Base-by-base conservation (phyloP, 2,888 invertebrate species). In the Lepas anatifera region DNA sequence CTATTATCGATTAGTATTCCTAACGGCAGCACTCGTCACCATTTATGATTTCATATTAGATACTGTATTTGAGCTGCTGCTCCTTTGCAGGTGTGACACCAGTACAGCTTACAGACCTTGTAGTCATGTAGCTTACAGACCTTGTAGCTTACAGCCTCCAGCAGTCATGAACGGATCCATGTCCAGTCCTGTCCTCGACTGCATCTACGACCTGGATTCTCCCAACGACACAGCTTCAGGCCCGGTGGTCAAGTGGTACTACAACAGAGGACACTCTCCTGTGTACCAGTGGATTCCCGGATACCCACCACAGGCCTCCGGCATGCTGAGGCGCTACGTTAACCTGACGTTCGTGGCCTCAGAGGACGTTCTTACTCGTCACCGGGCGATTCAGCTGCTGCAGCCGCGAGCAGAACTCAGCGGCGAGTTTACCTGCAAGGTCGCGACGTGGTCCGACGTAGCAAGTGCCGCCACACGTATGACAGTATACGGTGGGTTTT, bases 361-460 rank as follows among this genome's bases (percentile, higher is more conserved):
- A 13, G 37, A 66, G 11, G 66, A 66, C 27, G 39, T 39, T 0
- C 66, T 39, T 37, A 86, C 86, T 6, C 86, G 86, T 76, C 86
- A 88, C 77, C 81, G 89, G 70, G 88, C 89, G 1, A 80, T 90
- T 69, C 85, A 86, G 73, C 86, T 90, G 73, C 78, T 84, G 8
- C 84, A 85, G 72, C 88, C 87, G 0, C 85, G 86, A 1, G 85
- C 86, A 1, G 87, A 89, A 58, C 81, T 89, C 52, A 86, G 87
- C 1, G 89, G 89, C 0, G 86, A 87, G 76, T 88, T 89, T 77
- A 87, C 86, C 67, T 90, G 89, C 76, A 84, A 85, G 37, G 87
- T 89, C 6, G 87, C 87, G 27, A 86, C 88, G 0, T 85, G 87
- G 76, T 80, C 85, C 7, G 86, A 86, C 68, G 89, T 89, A 76